Evolutionary conservation across 2,888 invertebrate genomes (phyloP).

Genomic region (Hyalella azteca): DNA sequence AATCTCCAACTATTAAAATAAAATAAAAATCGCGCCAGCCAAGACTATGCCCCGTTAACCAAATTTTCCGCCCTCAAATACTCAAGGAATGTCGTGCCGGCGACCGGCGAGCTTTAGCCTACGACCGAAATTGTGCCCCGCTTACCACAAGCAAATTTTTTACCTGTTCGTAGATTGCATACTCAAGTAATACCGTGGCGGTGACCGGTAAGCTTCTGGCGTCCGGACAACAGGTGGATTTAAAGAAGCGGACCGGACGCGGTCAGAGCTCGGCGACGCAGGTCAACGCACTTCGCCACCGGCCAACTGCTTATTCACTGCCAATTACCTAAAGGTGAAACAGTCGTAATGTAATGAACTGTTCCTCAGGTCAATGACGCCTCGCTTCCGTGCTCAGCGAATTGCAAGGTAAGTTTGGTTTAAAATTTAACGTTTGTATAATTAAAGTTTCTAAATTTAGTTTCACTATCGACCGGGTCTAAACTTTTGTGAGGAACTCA

Average conservation of each 20-base stretch:
- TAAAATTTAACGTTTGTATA: no score
- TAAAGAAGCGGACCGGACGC: neutral
- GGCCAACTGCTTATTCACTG: conserved; percentile 13
- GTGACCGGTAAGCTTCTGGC: neutral
- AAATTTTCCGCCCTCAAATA: neutral
- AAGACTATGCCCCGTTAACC: neutral
- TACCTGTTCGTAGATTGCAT: no score
- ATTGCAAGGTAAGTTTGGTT: no score
- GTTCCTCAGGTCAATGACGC: neutral
- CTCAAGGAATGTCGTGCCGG: neutral
- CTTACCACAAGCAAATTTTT: no score
- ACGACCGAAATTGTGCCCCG: neutral
- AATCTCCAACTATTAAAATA: neutral
- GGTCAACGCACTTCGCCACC: conserved; percentile 19
- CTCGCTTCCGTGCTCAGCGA: neutral
- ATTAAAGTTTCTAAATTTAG: no score
- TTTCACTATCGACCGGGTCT: no score
- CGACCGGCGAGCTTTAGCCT: neutral
- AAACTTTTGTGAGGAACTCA: no score
- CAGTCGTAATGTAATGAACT: neutral
- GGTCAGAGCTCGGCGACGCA: neutral
- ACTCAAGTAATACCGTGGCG: neutral
- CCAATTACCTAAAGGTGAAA: neutral
- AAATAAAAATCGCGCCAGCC: neutral
- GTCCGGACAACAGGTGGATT: conserved; percentile 12